A percentile compares a stretch with the other conserved stretches of the same genome.
phyloP scores from a whole-genome alignment of 2,797 vertebrate species.

The Myotis planiceps region DNA sequence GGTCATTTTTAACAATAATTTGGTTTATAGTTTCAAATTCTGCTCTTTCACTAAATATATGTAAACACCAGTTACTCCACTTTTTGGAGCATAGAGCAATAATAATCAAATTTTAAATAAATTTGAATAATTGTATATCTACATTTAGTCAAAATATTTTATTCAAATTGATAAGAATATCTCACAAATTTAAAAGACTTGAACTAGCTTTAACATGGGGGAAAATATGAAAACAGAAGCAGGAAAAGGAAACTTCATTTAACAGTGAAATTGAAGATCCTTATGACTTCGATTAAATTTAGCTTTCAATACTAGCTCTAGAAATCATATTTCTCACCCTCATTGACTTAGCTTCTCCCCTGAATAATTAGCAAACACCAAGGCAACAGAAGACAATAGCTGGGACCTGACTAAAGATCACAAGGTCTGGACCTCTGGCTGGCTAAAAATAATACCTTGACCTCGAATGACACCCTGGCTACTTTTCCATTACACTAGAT shows the following conservation, averaged over 20 bases:
- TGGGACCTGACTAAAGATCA: not conserved
- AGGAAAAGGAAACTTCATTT: not conserved
- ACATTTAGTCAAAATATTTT: not conserved
- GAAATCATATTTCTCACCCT: not conserved
- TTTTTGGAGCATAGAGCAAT: not conserved
- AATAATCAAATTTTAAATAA: not conserved
- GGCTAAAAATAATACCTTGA: not conserved
- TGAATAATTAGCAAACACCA: not conserved
- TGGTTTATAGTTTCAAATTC: not conserved
- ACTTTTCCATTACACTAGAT: not conserved
- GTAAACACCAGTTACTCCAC: not conserved
- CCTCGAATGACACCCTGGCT: not conserved
- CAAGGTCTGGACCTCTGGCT: not conserved
- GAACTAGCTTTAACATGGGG: not conserved
- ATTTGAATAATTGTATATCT: not conserved
- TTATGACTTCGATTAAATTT: not conserved
- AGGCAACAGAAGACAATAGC: not conserved
- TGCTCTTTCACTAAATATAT: not conserved
- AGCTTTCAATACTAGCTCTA: not conserved
- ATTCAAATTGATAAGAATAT: not conserved
- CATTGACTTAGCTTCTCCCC: not conserved
- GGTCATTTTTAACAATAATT: not conserved
- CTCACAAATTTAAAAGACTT: not conserved
- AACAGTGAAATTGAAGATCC: not conserved
- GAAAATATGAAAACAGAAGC: not conserved